These are phyloP conservation scores for Chrysomela aeneicollis DNA, from an alignment of 2,888 invertebrate genomes.

Conservation along the genomic window DNA sequence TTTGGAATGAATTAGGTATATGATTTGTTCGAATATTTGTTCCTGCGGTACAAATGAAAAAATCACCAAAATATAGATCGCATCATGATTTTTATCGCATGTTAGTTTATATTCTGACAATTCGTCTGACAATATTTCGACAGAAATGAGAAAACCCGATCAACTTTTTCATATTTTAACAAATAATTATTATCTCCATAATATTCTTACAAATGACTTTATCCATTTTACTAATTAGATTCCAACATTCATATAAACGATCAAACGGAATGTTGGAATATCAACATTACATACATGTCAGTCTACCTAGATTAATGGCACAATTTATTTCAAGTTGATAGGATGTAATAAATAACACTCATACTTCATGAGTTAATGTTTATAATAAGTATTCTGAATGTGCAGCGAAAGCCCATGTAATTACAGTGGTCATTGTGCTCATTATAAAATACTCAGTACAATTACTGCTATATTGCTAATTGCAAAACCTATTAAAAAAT, in stretches of 20 bases:
- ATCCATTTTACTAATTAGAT: conserved; percentile 3
- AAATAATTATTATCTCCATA: no score
- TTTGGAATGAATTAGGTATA: no score
- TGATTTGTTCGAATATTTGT: no score
- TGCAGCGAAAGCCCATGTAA: conserved; percentile 14
- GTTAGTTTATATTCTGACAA: no score
- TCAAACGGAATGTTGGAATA: conserved; percentile 13
- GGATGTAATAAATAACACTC: conserved; percentile 14
- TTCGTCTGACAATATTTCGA: no score
- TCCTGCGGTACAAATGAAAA: no score
- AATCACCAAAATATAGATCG: no score
- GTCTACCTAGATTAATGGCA: conserved; percentile 17
- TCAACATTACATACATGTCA: conserved; percentile 19
- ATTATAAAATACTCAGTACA: conserved; percentile 17
- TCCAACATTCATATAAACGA: conserved; percentile 7
- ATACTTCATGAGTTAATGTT: conserved; percentile 17
- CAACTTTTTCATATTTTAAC: no score
- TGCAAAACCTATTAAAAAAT: not conserved
- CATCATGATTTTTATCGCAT: no score
- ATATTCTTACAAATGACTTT: no score
- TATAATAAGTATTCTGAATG: conserved; percentile 20
- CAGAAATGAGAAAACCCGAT: no score
- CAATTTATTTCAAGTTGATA: conserved; percentile 17
- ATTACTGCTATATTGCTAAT: conserved; percentile 6
- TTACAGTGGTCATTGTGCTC: conserved; percentile 20